These are phyloP conservation scores for Nomada ferruginata DNA, from an alignment of 2,888 invertebrate genomes.

Conservation along the genomic window DNA sequence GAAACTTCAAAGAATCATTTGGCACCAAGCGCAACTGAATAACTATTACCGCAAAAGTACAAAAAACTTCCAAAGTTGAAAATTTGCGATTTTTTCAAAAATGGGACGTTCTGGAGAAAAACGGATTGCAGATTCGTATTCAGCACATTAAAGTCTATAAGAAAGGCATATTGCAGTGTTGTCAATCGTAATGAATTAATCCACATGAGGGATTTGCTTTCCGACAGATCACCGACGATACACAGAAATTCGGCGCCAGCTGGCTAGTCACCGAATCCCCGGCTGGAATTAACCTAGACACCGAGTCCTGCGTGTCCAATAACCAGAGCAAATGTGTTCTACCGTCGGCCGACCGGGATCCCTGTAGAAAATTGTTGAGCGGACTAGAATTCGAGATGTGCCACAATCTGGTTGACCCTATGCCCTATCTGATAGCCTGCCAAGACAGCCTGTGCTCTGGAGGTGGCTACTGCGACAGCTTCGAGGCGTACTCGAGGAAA, in stretches of 20 bases:
- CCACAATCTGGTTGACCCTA: conserved; percentile 89
- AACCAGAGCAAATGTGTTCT: conserved; percentile 83
- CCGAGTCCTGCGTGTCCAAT: conserved; percentile 81
- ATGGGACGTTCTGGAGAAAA: no score
- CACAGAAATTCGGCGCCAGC: conserved; percentile 85
- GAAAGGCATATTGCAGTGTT: no score
- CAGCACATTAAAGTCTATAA: no score
- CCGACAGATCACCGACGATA: conserved; percentile 85
- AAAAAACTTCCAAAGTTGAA: no score
- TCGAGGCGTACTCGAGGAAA: conserved; percentile 90
- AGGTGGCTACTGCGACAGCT: conserved; percentile 87
- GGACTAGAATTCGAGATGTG: conserved; percentile 88
- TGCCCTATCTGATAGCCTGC: conserved; percentile 89
- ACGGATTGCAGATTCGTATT: no score
- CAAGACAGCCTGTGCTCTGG: conserved; percentile 88
- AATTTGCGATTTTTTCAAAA: no score
- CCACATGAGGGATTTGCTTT: background rate
- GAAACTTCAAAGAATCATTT: no score
- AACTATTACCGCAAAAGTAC: no score
- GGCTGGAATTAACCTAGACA: conserved; percentile 65
- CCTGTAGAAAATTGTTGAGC: conserved; percentile 88
- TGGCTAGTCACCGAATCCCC: conserved; percentile 83
- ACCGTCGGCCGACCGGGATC: conserved; percentile 87
- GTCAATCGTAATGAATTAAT: background rate
- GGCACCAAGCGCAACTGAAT: no score